Conservation (phyloP, 2,888 invertebrate species). For the Frankliniella intonsa region DNA sequence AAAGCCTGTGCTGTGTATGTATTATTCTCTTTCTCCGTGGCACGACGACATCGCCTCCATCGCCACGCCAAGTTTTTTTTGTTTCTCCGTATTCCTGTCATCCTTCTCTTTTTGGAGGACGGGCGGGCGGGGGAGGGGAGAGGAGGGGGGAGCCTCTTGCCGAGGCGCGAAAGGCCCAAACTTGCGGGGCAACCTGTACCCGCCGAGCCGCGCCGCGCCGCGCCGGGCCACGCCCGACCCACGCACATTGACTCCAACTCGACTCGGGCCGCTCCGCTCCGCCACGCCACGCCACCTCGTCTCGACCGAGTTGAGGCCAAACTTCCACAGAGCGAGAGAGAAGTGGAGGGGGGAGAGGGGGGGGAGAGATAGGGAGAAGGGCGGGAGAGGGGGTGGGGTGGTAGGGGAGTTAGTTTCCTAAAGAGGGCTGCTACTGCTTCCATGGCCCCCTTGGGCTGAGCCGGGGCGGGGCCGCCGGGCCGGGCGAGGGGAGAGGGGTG, state of each 20-base stretch:
- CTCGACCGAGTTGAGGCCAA: neutral
- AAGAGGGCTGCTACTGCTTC: neutral
- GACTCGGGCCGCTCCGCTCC: neutral
- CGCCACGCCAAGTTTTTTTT: neutral
- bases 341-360: no score
- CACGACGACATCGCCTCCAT: no score
- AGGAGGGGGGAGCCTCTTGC: neutral
- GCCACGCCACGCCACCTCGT: neutral
- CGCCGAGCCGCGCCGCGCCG: no score
- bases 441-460: neutral
- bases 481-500: neutral
- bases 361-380: no score
- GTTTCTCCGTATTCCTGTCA: no score
- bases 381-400: no score
- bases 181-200: slow-evolving; percentile 23
- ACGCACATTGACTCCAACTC: slow-evolving; percentile 17
- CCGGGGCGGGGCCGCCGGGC: neutral
- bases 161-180: neutral
- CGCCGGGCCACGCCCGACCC: neutral
- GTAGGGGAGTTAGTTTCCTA: neutral
- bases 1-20: neutral
- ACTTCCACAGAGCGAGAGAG: neutral
- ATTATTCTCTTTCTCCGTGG: no score
- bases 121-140: no score
- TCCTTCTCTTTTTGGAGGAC: neutral